Base-by-base conservation (phyloP, 2,888 invertebrate genomes). In the Andricus quercusramuli region DNA sequence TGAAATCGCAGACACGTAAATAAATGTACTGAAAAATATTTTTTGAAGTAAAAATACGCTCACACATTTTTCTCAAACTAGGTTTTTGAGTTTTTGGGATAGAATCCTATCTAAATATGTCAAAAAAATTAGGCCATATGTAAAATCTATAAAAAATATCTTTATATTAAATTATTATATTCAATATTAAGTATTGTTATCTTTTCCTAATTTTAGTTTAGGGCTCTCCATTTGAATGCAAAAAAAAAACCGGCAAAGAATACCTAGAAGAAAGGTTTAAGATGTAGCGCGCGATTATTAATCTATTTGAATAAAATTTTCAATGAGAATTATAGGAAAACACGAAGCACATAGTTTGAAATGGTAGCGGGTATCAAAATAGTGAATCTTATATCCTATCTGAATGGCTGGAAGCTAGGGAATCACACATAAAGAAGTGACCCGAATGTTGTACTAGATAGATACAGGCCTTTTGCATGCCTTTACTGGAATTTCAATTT, bases 401-500 rank as follows among this genome's bases (percentile, higher is more conserved):
- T 20, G 11, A 66, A 66, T 47, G 29, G 8, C 17, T 47, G 6
- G n/a, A 25, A 29, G 56, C 29, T 32, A 56, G 20, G 29, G n/a
- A 32, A 56, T 56, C 2, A 56, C 56, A 74, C 29, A 51, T 29
- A 74, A 74, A 74, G 17, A 74, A 74, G 47, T 70, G 68, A 70
- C 68, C 68, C 47, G 47, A 70, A 70, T 70, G 68, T 47, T 70
- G 25, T 51, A 29, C 47, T 20, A 70, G 47, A 47, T 25, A 68
- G 17, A 47, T 51, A 20, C 68, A 17, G 47, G 47, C 51, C 29
- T 51, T 56, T 74, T 74, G 68, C 68, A 56, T 11, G 32, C 56
- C 32, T 74, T 74, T 56, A 74, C 32, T 74, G 20, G 51, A 74
- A 56, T 56, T 56, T 56, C 74, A 74, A 32, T 74, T 74, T 74